Conservation (phyloP, 2,113 vertebrate genomes). For the Eulacestoma nigropectus region DNA sequence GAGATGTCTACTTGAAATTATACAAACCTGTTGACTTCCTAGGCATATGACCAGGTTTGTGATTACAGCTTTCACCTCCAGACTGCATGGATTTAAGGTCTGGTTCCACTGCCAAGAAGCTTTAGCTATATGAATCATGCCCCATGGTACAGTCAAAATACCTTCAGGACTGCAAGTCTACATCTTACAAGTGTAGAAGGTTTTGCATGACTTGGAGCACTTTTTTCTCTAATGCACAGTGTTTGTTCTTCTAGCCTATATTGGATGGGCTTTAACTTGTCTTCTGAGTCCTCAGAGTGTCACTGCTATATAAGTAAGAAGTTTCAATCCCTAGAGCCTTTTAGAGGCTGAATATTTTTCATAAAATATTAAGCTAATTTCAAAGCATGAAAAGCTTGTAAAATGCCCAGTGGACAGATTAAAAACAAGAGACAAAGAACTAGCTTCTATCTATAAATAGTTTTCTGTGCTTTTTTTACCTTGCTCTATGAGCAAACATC, state of each 20-base stretch:
- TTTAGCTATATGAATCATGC: background rate
- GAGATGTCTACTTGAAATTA: background rate
- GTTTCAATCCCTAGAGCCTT: background rate
- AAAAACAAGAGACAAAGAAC: background rate
- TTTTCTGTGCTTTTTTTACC: background rate
- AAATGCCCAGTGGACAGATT: background rate
- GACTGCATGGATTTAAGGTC: background rate
- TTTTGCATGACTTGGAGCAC: background rate
- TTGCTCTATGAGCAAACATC: background rate
- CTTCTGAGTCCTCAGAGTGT: background rate
- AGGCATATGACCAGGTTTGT: background rate
- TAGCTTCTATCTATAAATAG: background rate
- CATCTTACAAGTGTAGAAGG: background rate
- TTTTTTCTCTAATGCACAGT: background rate
- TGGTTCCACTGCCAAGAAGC: background rate
- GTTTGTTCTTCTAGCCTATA: background rate
- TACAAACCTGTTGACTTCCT: background rate
- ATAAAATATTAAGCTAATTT: background rate
- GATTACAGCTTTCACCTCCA: background rate
- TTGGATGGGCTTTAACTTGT: background rate
- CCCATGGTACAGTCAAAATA: background rate
- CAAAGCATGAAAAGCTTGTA: background rate
- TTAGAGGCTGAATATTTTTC: background rate
- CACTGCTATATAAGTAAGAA: background rate
- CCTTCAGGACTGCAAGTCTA: background rate